These are phyloP conservation scores for Philhelius pedissequus DNA, from an alignment of 2,888 invertebrate species.

Conservation along the genomic window DNA sequence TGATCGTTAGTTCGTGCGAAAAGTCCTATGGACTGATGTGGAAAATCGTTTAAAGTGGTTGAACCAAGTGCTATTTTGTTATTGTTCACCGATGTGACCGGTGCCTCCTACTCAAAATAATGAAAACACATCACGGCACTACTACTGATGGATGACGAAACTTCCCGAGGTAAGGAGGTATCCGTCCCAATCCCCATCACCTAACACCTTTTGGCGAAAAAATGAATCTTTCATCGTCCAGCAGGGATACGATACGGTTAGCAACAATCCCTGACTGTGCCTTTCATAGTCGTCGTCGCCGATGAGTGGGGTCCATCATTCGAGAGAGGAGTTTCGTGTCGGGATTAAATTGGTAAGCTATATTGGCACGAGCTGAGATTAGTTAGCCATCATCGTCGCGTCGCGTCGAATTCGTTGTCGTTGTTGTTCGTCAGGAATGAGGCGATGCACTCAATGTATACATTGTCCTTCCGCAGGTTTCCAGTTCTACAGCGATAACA, in stretches of 20 bases:
- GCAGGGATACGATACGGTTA: constrained; percentile 37
- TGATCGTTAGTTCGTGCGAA: constrained; percentile 65
- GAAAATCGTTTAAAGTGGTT: constrained; percentile 68
- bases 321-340: constrained; percentile 60
- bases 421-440: constrained; percentile 5
- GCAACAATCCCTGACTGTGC: constrained; percentile 24
- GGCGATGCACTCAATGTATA: neutral
- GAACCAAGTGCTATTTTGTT: constrained; percentile 21
- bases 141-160: constrained; percentile 59
- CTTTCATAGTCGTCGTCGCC: constrained; percentile 27
- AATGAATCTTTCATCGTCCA: constrained; percentile 25
- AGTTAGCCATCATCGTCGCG: constrained; percentile 54
- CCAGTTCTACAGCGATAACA: constrained; percentile 32
- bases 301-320: constrained; percentile 27
- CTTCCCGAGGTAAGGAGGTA: neutral
- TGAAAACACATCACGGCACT: constrained; percentile 59
- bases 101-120: constrained; percentile 3
- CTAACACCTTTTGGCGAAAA: neutral
- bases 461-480: constrained; percentile 8
- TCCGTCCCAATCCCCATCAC: neutral
- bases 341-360: constrained; percentile 68
- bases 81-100: neutral
- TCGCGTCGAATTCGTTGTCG: too few relatives aligned
- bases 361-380: constrained; percentile 68
- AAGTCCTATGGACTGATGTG: constrained; percentile 55